phyloP scores from a whole-genome alignment of 2,888 invertebrate species.

The Augochlorella aurata region DNA sequence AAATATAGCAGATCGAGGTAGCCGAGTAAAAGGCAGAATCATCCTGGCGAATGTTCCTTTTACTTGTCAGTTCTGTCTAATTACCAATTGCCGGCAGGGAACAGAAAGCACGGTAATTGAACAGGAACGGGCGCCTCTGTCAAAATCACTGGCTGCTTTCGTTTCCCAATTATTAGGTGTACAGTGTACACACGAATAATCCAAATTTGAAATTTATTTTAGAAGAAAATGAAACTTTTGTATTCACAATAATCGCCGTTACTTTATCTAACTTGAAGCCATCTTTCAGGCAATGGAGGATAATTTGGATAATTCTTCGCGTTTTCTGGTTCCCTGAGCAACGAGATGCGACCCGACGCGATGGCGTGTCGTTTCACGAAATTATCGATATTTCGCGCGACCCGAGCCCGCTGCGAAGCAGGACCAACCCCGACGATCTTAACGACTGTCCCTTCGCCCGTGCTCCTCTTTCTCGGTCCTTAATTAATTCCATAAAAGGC shows the following conservation, averaged over 20 bases:
- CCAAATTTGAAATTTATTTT: too few species aligned
- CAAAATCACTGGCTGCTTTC: conserved; percentile 6
- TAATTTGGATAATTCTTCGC: too few species aligned
- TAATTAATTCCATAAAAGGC: conserved; percentile 48
- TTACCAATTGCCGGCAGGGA: conserved; percentile 45
- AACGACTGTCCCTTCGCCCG: background rate
- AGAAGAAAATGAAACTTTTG: too few species aligned
- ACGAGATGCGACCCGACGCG: background rate
- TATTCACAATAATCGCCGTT: too few species aligned
- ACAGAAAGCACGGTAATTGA: conserved; percentile 2
- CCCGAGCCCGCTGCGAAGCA: background rate
- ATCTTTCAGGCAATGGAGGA: too few species aligned
- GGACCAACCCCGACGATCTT: conserved; percentile 2
- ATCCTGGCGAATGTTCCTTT: conserved; percentile 42
- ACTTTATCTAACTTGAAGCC: too few species aligned
- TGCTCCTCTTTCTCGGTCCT: conserved; percentile 26
- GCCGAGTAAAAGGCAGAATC: conserved; percentile 12
- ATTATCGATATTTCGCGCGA: conserved; percentile 9
- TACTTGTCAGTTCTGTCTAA: conserved; percentile 54
- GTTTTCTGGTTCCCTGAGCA: background rate
- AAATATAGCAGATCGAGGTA: background rate
- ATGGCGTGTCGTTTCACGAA: background rate
- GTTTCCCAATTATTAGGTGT: conserved; percentile 47
- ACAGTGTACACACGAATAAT: too few species aligned
- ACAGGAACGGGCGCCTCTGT: too few species aligned